Evolutionary conservation across 2,113 vertebrate genomes (phyloP).

Genomic region (Podarcis raffonei): DNA sequence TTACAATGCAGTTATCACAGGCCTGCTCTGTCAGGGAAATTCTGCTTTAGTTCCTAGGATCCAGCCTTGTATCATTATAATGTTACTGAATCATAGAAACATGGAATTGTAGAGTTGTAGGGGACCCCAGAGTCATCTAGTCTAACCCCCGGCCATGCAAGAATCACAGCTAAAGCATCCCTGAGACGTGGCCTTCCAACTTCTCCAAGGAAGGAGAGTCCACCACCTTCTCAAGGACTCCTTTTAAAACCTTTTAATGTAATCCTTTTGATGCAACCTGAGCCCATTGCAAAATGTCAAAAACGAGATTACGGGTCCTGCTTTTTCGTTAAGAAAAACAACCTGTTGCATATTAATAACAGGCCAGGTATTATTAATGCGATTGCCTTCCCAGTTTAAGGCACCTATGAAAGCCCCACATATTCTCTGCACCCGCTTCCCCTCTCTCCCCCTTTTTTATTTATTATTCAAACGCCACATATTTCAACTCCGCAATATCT

Average conservation of each 20-base stretch:
- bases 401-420: neutral
- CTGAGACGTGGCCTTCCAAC: too few relatives aligned
- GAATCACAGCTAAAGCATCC: too few relatives aligned
- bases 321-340: neutral
- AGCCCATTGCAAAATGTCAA: neutral
- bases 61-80: neutral
- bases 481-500: slow-evolving; percentile 49
- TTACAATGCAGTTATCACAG: too few relatives aligned
- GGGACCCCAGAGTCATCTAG: too few relatives aligned
- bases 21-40: too few relatives aligned
- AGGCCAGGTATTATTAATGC: neutral
- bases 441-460: neutral
- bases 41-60: too few relatives aligned
- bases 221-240: too few relatives aligned
- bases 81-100: too few relatives aligned
- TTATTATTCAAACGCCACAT: slow-evolving; percentile 18
- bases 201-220: too few relatives aligned
- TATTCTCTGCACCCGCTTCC: neutral
- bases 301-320: neutral
- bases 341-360: neutral
- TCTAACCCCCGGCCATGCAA: too few relatives aligned
- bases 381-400: neutral
- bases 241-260: too few relatives aligned
- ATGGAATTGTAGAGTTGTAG: too few relatives aligned
- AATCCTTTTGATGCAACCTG: neutral